These are phyloP conservation scores for Trichonephila clavipes DNA, from an alignment of 1,140 invertebrate species.

Conservation along the genomic window DNA sequence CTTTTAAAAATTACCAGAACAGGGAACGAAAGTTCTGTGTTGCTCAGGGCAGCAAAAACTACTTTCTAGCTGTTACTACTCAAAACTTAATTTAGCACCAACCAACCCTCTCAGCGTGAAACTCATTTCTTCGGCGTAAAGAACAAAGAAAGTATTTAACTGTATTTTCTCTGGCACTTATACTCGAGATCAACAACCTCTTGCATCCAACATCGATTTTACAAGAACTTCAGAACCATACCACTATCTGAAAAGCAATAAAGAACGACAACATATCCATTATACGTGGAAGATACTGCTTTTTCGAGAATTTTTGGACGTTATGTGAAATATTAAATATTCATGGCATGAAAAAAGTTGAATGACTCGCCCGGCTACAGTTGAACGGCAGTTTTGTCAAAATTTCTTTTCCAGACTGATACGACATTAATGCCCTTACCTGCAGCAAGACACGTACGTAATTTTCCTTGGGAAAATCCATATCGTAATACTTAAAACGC, in stretches of 20 bases:
- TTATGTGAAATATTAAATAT: not conserved
- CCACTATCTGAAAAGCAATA: not conserved
- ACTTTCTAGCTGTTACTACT: not conserved
- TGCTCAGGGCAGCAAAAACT: too few species aligned
- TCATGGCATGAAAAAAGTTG: not conserved
- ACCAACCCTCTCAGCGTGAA: not conserved
- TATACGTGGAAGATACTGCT: not conserved
- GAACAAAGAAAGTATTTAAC: not conserved
- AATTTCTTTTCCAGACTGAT: too few species aligned
- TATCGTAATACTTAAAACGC: too few species aligned
- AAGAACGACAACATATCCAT: not conserved
- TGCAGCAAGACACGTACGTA: too few species aligned
- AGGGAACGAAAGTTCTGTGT: too few species aligned
- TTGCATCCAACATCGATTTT: not conserved
- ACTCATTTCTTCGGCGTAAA: not conserved
- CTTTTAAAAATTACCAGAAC: too few species aligned
- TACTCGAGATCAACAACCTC: not conserved
- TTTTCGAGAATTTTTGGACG: not conserved
- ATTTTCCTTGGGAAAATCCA: too few species aligned
- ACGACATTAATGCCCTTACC: too few species aligned
- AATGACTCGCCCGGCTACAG: not conserved
- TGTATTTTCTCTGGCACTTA: too few species aligned
- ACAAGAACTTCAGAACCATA: not conserved
- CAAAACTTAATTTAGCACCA: conserved; percentile 1
- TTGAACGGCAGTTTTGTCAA: too few species aligned